A percentile compares a stretch with the other conserved stretches of the same genome.
phyloP scores from a whole-genome alignment of 2,797 vertebrate species.

The Choloepus didactylus region DNA sequence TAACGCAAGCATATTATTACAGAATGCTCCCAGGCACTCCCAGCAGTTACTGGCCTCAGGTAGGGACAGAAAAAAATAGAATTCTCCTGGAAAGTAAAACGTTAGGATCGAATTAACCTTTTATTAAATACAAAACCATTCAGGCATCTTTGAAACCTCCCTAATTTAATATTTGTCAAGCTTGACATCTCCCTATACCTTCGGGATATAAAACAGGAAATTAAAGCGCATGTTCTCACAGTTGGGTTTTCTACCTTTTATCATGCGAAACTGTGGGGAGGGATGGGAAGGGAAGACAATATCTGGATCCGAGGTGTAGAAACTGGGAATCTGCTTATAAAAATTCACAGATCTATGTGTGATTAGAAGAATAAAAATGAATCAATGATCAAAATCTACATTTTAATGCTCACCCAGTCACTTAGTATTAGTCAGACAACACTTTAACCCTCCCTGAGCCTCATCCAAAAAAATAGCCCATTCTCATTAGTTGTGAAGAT shows the following conservation, averaged over 20 bases:
- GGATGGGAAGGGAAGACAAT: background rate
- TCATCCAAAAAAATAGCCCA: background rate
- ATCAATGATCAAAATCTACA: background rate
- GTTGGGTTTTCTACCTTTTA: background rate
- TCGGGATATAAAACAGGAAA: conserved; percentile 64
- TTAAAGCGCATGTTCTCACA: conserved; percentile 59
- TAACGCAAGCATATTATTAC: accelerated
- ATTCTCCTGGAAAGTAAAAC: background rate
- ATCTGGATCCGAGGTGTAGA: background rate
- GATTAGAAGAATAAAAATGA: background rate
- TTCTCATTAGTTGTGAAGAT: background rate
- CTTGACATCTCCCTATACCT: background rate
- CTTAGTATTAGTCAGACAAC: background rate
- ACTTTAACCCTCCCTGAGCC: background rate
- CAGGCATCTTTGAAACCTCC: background rate
- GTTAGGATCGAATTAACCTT: background rate
- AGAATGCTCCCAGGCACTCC: background rate
- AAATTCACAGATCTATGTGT: conserved; percentile 11
- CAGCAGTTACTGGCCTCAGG: background rate
- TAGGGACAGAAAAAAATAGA: background rate
- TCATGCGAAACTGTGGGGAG: background rate
- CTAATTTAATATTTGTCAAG: background rate
- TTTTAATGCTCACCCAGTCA: background rate
- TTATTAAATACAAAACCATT: background rate
- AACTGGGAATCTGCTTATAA: background rate